phyloP scores from a whole-genome alignment of 2,113 vertebrate genomes.

The Oplegnathus fasciatus region DNA sequence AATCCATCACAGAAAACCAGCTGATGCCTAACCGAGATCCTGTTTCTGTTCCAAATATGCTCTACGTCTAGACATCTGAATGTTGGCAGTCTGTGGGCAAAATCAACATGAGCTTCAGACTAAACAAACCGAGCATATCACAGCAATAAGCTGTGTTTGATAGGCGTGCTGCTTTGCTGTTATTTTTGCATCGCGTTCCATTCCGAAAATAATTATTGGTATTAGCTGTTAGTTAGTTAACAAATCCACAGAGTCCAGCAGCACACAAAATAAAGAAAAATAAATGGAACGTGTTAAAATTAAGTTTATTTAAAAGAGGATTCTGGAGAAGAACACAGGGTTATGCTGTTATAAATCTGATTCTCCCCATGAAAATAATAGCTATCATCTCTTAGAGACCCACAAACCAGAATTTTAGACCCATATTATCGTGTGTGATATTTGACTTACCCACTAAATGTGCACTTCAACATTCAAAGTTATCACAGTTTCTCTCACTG shows the following conservation, averaged over 20 bases:
- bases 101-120: constrained; percentile 10
- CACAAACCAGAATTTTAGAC: constrained; percentile 23
- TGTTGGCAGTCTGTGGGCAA: constrained; percentile 17
- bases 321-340: constrained; percentile 47
- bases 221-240: not conserved
- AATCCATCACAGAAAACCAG: not conserved
- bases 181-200: constrained; percentile 5
- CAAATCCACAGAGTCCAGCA: constrained; percentile 1
- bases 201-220: constrained; percentile 4
- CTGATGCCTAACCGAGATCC: not conserved
- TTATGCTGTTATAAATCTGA: constrained; percentile 20
- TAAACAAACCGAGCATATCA: constrained; percentile 15
- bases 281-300: constrained; percentile 33
- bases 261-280: constrained; percentile 37
- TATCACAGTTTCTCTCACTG: constrained; percentile 21
- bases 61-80: not conserved
- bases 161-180: not conserved
- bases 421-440: constrained; percentile 14
- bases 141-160: not conserved
- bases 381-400: constrained; percentile 17
- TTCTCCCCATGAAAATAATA: constrained; percentile 36
- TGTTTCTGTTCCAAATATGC: not conserved
- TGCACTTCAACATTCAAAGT: not conserved
- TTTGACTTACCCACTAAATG: constrained; percentile 4
- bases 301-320: constrained; percentile 62